Evolutionary conservation across 2,113 vertebrate species (phyloP).

Genomic region (Pycnonotus jocosus): DNA sequence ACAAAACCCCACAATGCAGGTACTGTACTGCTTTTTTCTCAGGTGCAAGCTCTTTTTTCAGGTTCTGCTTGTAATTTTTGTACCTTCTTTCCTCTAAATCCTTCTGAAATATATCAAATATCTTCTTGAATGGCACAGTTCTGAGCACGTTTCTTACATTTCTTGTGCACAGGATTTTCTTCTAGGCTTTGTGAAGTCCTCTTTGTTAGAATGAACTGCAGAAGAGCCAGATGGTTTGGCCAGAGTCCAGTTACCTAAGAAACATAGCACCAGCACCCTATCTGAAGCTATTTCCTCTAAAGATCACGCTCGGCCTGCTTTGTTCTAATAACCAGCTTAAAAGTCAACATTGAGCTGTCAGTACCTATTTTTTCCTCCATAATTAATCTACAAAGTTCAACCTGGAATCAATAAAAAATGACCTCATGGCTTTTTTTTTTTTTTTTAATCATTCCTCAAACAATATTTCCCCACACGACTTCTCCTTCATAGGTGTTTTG

Average conservation of each 20-base stretch:
- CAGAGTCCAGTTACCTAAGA: conserved; percentile 45
- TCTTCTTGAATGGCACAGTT: background rate
- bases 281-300: conserved; percentile 51
- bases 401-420: conserved; percentile 14
- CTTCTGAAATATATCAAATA: background rate
- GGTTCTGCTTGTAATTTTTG: background rate
- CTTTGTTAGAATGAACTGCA: conserved; percentile 57
- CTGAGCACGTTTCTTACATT: background rate
- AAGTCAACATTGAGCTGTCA: conserved; percentile 40
- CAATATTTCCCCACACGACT: background rate
- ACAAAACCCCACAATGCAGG: background rate
- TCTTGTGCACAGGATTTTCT: conserved; percentile 7
- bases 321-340: conserved; percentile 40
- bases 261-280: background rate
- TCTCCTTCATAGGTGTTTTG: background rate
- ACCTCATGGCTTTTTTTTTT: background rate
- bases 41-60: background rate
- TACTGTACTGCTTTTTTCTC: background rate
- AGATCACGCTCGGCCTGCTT: background rate
- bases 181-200: conserved; percentile 24
- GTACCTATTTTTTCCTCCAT: background rate
- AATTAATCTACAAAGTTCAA: conserved; percentile 35
- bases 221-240: conserved; percentile 61
- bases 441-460: background rate
- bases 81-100: background rate